phyloP scores from a whole-genome alignment of 92 coral and sea anemone species.

The Scolanthus callimorphus region DNA sequence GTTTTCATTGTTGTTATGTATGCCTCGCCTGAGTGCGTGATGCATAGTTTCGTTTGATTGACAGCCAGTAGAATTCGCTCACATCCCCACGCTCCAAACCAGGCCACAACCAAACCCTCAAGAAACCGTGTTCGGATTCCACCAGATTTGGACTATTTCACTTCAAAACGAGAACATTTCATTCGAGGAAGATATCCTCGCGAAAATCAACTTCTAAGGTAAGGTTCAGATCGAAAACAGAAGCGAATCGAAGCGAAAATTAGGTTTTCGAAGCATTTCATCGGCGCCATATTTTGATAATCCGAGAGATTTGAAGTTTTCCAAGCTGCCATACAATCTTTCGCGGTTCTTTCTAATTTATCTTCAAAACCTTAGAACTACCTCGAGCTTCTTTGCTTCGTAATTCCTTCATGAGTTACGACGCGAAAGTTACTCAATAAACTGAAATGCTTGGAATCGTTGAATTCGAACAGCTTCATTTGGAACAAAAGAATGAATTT shows the following conservation, averaged over 20 bases:
- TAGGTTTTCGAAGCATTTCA: background rate
- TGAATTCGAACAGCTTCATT: too few species aligned
- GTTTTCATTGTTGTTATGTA: slow-evolving; percentile 1
- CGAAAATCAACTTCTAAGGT: background rate
- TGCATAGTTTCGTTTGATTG: slow-evolving; percentile 77
- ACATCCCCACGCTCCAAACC: slow-evolving; percentile 38
- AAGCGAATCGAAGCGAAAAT: background rate
- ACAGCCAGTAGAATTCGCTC: slow-evolving; percentile 2
- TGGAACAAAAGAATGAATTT: too few species aligned
- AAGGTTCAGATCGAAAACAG: background rate
- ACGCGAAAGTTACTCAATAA: too few species aligned
- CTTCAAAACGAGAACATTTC: background rate
- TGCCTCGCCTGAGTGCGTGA: slow-evolving; percentile 49
- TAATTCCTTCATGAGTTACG: too few species aligned
- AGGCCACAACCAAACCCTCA: slow-evolving; percentile 21
- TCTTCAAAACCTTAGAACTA: too few species aligned
- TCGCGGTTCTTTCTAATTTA: too few species aligned
- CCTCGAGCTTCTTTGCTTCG: too few species aligned
- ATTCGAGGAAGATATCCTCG: background rate
- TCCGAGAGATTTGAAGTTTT: background rate
- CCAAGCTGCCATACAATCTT: too few species aligned
- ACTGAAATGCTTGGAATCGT: too few species aligned
- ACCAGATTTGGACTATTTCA: slow-evolving; percentile 11
- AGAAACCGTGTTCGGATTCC: slow-evolving; percentile 28
- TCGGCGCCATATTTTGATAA: background rate